Evolutionary conservation across 2,113 vertebrate genomes (phyloP), one percentile per base, ranked within the genome.

Genomic region (Corythoichthys intestinalis): DNA sequence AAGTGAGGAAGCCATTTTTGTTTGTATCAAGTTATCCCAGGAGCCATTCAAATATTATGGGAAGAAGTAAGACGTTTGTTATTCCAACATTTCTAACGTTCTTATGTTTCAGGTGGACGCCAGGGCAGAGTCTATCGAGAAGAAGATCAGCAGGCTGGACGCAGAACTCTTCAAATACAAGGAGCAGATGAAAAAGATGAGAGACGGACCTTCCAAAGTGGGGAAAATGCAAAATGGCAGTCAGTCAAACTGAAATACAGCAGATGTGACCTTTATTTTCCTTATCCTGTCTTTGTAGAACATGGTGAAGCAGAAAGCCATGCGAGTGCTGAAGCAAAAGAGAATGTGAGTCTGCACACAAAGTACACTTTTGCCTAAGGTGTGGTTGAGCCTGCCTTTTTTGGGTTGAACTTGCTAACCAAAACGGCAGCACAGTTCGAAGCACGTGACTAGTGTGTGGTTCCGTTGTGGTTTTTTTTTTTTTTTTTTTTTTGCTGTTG

Each of bases 181-280:
- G 85, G 97, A 98, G 81, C 97, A 99, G 85, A 94, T 99, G 92
- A 98, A 98, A 81, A 99, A 99, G 91, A 98, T 98, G 97, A 95
- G 96, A 88, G 97, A 99, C 52, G 97, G 97, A 2, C 96, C 97
- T 66, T 93, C 95, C 49, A 99, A 99, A 94, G 97, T 97, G 70
- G 41, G 9, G 62, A 9, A 7, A 4, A 6, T 28, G 20, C 8
- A 2, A 12, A 34, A 20, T 2, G 1, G 39, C 39, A 11, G 10
- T 44, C 60, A 20, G 10, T 61, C 17, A n/a, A 39, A 41, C 41
- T 2, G 8, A 34, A 7, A 64, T 12, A 15, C 0, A 11, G 4
- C 20, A 49, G 56, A n/a, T 1, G 1, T 53, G 4, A 1, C 4
- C 12, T 17, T 56, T 4, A 20, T 56, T 13, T 6, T 54, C 12